These are phyloP conservation scores for Larimichthys polyactis DNA, from an alignment of 2,113 vertebrate species.

Conservation along the genomic window DNA sequence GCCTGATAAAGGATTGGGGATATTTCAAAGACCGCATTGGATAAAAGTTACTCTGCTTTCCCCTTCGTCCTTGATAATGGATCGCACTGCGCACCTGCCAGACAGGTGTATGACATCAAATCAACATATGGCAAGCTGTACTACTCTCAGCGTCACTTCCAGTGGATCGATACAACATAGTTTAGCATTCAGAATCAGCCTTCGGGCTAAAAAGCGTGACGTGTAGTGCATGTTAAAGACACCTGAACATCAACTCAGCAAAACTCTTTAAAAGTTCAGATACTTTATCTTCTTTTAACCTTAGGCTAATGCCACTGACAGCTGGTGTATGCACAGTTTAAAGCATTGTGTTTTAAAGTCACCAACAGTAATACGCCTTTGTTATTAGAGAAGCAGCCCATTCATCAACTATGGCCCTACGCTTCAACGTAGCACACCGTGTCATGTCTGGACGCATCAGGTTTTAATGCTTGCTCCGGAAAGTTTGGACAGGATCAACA, in stretches of 20 bases:
- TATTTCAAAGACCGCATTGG: constrained; percentile 3
- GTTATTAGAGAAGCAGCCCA: background rate
- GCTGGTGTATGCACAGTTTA: background rate
- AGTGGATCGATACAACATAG: constrained; percentile 26
- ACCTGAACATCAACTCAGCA: background rate
- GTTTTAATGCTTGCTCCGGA: too few species aligned
- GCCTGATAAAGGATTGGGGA: constrained; percentile 24
- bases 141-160: constrained; percentile 6
- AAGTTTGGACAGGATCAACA: too few species aligned
- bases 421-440: too few species aligned
- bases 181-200: constrained; percentile 28
- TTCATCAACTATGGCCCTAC: too few species aligned
- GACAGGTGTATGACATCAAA: constrained; percentile 35
- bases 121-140: constrained; percentile 18
- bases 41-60: constrained; percentile 10
- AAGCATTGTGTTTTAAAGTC: background rate
- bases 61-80: constrained; percentile 6
- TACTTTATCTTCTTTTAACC: background rate
- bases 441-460: too few species aligned
- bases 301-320: background rate
- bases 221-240: background rate
- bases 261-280: background rate
- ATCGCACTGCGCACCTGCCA: constrained; percentile 25
- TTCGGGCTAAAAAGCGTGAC: background rate
- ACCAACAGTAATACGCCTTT: background rate